Evolutionary conservation across 1,140 invertebrate species (phyloP), one percentile per base, ranked within the genome.

Genomic region (Aphis craccivora): DNA sequence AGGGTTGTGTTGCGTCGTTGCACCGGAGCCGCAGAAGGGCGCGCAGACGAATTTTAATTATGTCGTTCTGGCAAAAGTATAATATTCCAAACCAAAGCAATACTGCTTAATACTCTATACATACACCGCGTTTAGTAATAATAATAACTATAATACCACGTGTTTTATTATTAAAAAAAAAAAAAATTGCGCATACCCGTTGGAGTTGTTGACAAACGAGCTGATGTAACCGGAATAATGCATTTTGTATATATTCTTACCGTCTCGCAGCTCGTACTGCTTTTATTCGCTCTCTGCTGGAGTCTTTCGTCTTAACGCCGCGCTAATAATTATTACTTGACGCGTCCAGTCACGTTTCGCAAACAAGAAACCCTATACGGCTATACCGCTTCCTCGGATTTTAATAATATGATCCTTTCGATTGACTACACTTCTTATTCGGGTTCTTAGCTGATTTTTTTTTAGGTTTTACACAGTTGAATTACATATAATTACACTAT

Each of bases 11-110:
- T 51, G 48, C 48, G 48, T 51, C 48, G 48, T 83, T 35, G 37
- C 37, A 51, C 55, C n/a, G 23, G 23, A 14, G 86, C 51, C 22
- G 25, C 14, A 45, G 8, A 43, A 81, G 90, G 60, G 76, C 48
- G 60, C 89, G 25, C 53, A 93, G 48, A 53, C 45, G 81, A 37
- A 93, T 93, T 93, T 93, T 86, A 84, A 93, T 93, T 93, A 86
- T 86, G 91, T 93, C 81, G 76, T 43, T 9, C 37, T 6, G 45
- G 30, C n/a, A 22, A 51, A 91, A 45, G 60, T 76, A 60, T 53
- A 60, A 45, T 87, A 86, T 40, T 40, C 37, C 43, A 40, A 86
- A 86, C 37, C 37, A 86, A 8, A 86, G 37, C 23, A 86, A 86
- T 86, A 43, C 48, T 86, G 25, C 48, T 30, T 45, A 51, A 51